phyloP scores from a whole-genome alignment of 2,888 invertebrate genomes.

The Thyatira batis region DNA sequence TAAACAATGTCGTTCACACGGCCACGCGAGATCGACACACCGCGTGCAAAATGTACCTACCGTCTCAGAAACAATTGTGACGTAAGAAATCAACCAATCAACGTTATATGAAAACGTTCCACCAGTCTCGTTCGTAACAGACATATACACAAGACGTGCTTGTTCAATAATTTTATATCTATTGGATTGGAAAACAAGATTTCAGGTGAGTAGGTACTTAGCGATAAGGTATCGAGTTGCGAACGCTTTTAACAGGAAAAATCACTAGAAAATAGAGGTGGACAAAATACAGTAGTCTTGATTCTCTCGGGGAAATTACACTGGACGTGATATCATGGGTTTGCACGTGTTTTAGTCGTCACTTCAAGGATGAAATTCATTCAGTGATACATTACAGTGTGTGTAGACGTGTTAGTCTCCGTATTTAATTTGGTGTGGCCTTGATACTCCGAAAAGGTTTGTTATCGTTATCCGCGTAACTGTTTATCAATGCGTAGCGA shows the following conservation, averaged over 20 bases:
- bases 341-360: not conserved
- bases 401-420: conserved; percentile 14
- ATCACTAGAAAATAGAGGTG: not conserved
- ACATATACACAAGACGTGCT: not conserved
- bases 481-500: no score
- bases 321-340: not conserved
- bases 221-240: not conserved
- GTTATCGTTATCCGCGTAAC: not conserved
- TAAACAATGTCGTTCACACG: no score
- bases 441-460: conserved; percentile 17
- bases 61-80: not conserved
- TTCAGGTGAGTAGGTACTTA: not conserved
- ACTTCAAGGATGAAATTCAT: not conserved
- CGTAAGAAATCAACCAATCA: not conserved
- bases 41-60: not conserved
- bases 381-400: not conserved
- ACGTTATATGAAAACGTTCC: not conserved
- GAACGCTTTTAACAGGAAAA: not conserved
- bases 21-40: no score
- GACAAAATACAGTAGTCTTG: not conserved
- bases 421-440: conserved; percentile 16
- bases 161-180: not conserved
- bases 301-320: not conserved
- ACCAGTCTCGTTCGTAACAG: not conserved
- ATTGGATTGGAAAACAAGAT: not conserved